Evolutionary conservation across 2,797 vertebrate genomes (phyloP).

Genomic region (Remorina albescens): DNA sequence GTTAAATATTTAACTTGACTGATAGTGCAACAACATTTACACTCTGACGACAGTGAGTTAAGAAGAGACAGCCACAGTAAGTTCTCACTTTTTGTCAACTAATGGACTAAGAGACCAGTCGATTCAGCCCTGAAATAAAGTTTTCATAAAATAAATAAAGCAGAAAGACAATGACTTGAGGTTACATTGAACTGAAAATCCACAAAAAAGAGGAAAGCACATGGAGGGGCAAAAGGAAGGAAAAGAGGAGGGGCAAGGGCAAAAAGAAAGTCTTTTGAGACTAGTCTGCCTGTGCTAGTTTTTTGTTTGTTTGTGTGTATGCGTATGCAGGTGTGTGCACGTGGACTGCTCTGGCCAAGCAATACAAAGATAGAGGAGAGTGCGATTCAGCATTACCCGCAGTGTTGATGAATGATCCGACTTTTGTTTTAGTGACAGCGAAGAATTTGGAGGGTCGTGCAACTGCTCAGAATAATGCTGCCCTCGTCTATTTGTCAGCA

Average conservation of each 20-base stretch:
- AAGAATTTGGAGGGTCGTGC: slow-evolving; percentile 81
- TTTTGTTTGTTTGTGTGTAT: slow-evolving; percentile 10
- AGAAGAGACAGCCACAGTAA: background rate
- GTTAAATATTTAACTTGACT: background rate
- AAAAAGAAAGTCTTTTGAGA: slow-evolving; percentile 63
- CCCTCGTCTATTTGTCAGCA: slow-evolving; percentile 84
- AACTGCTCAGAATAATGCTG: slow-evolving; percentile 84
- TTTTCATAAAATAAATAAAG: slow-evolving; percentile 17
- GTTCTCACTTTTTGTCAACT: too few relatives aligned
- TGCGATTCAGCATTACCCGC: slow-evolving; percentile 82
- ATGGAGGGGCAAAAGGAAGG: slow-evolving; percentile 30
- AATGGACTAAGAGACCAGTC: too few relatives aligned
- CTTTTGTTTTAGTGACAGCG: slow-evolving; percentile 87
- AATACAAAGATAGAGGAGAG: slow-evolving; percentile 79
- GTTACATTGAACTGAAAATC: slow-evolving; percentile 49
- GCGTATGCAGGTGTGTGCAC: slow-evolving; percentile 20
- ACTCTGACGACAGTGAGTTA: background rate
- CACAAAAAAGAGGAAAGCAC: slow-evolving; percentile 37
- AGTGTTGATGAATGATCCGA: slow-evolving; percentile 84
- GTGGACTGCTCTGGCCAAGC: slow-evolving; percentile 65
- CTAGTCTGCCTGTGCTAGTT: slow-evolving; percentile 8
- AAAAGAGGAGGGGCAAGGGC: slow-evolving; percentile 56
- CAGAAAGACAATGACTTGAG: slow-evolving; percentile 16
- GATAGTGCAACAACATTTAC: background rate
- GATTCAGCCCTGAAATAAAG: background rate